Conservation (phyloP, 2,797 vertebrate species). For the Melopsittacus undulatus region DNA sequence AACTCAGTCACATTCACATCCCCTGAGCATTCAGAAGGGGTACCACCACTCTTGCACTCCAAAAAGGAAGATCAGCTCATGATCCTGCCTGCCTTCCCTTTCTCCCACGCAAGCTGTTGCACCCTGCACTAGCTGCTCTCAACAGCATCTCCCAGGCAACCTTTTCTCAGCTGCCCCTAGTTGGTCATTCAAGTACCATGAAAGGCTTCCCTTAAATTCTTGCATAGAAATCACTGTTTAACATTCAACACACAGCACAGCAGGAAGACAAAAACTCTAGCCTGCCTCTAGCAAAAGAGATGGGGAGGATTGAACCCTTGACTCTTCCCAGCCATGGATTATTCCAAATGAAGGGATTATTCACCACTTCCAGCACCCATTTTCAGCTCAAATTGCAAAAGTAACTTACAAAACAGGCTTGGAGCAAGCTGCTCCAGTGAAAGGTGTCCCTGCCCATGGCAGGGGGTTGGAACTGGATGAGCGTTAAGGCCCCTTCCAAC, state of each 20-base stretch:
- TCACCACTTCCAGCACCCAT: not conserved
- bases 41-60: not conserved
- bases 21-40: not conserved
- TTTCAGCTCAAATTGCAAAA: not conserved
- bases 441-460: not conserved
- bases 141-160: slow-evolving; percentile 47
- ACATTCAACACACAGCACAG: not conserved
- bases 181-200: not conserved
- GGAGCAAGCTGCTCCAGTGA: not conserved
- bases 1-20: not conserved
- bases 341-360: not conserved
- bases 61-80: not conserved
- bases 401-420: not conserved
- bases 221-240: slow-evolving; percentile 41
- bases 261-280: not conserved
- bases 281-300: not conserved
- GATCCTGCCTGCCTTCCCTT: not conserved
- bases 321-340: not conserved
- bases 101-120: not conserved
- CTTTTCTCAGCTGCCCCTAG: not conserved
- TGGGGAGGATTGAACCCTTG: not conserved
- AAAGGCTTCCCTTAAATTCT: slow-evolving; percentile 44
- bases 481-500: not conserved
- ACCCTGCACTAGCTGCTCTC: not conserved
- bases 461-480: not conserved